Base-by-base conservation (phyloP, 2,113 vertebrate genomes). In the Sinocyclocheilus rhinocerous region DNA sequence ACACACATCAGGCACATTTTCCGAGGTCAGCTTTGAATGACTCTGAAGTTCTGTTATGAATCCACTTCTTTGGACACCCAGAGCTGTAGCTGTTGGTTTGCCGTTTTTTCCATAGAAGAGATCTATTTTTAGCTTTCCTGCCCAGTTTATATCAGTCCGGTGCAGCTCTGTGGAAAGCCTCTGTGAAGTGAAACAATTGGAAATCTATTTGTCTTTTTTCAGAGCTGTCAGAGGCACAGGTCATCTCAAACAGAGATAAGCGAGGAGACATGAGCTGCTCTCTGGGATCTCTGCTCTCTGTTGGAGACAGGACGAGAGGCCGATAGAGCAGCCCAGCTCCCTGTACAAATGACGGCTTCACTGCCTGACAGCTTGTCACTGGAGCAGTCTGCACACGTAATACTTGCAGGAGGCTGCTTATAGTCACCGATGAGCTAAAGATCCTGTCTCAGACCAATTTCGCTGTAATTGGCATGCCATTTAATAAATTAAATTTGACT, bases 201-300 rank as follows among this genome's bases (percentile, higher is more conserved):
- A 83, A 83, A 75, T 55, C 33, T 15, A 39, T 65, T 81, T 24
- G 59, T 81, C 78, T 81, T 73, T 63, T 88, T 85, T 77, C 45
- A 18, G 39, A 65, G 70, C 52, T 79, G 75, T 81, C 63, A 80
- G 61, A 82, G 63, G 12, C 24, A 6, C 6, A 63, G 67, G 72
- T 81, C 20, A 89, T 80, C 61, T 76, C n/a, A 70, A 72, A 81
- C 55, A 59, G 33, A 75, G 82, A 59, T 88, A 81, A 78, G 82
- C 24, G n/a, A 82, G 63, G 55, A 84, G 84, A 84, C 80, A 76
- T 85, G 77, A 72, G 55, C 59, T 42, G 50, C 18, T 18, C 69
- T 61, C 45, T 76, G 39, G n/a, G n/a, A n/a, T n/a, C n/a, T 61
- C 15, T 42, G 50, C 18, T 18, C 69, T 61, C 45, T 76, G 39